Evolutionary conservation across 2,797 vertebrate species (phyloP), one percentile per base, ranked within the genome.

Genomic region (Poecile montanus): DNA sequence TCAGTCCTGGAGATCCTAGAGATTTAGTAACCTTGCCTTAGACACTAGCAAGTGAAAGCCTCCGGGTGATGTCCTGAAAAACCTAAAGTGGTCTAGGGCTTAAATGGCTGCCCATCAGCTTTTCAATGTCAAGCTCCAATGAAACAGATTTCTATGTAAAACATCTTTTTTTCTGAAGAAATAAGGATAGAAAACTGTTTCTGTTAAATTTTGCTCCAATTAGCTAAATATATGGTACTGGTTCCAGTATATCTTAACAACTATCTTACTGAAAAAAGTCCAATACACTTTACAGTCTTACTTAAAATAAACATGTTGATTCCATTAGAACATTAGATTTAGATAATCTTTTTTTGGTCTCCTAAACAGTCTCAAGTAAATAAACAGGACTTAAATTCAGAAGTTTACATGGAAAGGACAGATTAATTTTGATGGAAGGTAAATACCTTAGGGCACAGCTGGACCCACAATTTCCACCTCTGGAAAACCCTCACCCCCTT

Each of bases 321-420:
- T 95, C 56, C 36, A 68, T 16, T 25, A 23, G 47, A 92, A 93
- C 30, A 76, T 60, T 61, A 72, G 73, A 83, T 56, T 50, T 60
- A 80, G 86, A 83, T 70, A 68, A 91, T 38, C 75, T 74, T 84
- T 82, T 62, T 67, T 36, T 63, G 32, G 30, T 94, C 45, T 94
- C 50, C 27, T 71, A 86, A 85, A 72, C 30, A 86, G 54, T 86
- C 66, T 76, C 70, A 74, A 94, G 82, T 88, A 91, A 88, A 86
- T 53, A 92, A 89, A 94, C 32, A 89, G 51, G 58, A 87, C 78
- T 90, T 93, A 90, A 90, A 88, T 85, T 78, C 71, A 74, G n/a
- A 83, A 91, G 36, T 88, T 53, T 83, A 63, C 57, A 74, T 6
- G 23, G 18, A 63, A 91, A 79, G 29, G 19, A 36, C 29, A 93